Evolutionary conservation across 2,888 invertebrate species (phyloP).

Genomic region (Amphipoea oculea): DNA sequence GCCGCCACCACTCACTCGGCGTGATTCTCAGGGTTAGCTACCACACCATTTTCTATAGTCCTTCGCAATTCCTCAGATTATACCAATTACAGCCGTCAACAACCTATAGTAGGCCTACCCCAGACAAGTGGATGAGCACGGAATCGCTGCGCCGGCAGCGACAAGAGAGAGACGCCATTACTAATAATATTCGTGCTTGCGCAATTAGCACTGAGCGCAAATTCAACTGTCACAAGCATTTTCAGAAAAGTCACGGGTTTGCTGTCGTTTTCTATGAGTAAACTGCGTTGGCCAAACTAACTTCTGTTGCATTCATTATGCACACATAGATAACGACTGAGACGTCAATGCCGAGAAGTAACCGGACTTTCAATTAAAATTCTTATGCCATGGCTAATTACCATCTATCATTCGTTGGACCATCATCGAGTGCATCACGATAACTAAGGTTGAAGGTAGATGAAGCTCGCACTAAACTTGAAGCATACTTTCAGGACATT

Average conservation of each 20-base stretch:
- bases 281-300: neutral
- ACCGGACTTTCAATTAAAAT: neutral
- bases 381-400: neutral
- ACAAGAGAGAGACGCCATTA: neutral
- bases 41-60: neutral
- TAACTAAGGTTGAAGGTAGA: neutral
- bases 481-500: neutral
- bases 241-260: neutral
- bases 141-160: too few relatives aligned
- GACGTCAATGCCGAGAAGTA: neutral
- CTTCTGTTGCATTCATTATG: neutral
- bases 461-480: neutral
- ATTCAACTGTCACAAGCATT: neutral
- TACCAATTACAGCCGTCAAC: neutral
- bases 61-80: neutral
- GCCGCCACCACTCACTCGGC: slow-evolving; percentile 88
- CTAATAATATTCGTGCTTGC: neutral
- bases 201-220: neutral
- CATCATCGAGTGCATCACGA: neutral
- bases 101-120: neutral
- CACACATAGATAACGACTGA: neutral
- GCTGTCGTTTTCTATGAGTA: neutral
- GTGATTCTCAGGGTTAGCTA: slow-evolving; percentile 93
- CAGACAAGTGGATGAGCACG: neutral
- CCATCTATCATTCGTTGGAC: neutral